These are phyloP conservation scores for Eucera pruinosa DNA, from an alignment of 2,888 invertebrate species.

Conservation along the genomic window DNA sequence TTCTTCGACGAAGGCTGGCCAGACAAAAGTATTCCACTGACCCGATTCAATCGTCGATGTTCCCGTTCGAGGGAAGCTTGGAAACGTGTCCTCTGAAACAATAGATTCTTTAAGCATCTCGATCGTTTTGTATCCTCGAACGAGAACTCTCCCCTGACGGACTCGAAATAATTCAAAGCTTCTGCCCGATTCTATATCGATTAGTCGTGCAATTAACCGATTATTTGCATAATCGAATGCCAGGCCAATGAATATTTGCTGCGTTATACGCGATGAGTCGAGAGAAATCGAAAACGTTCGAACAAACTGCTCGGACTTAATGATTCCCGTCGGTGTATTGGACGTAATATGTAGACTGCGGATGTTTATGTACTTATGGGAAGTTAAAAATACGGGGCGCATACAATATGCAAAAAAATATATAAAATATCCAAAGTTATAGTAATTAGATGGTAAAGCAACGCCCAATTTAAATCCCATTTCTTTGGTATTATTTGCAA, in stretches of 20 bases:
- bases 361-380: too few relatives aligned
- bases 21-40: slow-evolving; percentile 31
- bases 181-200: slow-evolving; percentile 12
- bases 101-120: slow-evolving; percentile 14
- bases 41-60: slow-evolving; percentile 39
- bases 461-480: too few relatives aligned
- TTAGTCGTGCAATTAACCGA: slow-evolving; percentile 19
- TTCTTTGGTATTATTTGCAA: too few relatives aligned
- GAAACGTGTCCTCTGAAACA: slow-evolving; percentile 26
- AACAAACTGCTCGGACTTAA: too few relatives aligned
- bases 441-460: too few relatives aligned
- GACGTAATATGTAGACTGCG: too few relatives aligned
- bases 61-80: slow-evolving; percentile 5
- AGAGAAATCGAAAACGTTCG: too few relatives aligned
- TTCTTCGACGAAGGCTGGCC: neutral
- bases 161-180: neutral
- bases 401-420: too few relatives aligned
- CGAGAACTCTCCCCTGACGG: neutral
- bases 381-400: too few relatives aligned
- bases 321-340: too few relatives aligned
- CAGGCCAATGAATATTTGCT: slow-evolving; percentile 21
- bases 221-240: slow-evolving; percentile 34
- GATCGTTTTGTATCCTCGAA: slow-evolving; percentile 3
- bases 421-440: too few relatives aligned
- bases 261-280: neutral